phyloP scores from a whole-genome alignment of 2,888 invertebrate genomes.

The Luffia ferchaultella region DNA sequence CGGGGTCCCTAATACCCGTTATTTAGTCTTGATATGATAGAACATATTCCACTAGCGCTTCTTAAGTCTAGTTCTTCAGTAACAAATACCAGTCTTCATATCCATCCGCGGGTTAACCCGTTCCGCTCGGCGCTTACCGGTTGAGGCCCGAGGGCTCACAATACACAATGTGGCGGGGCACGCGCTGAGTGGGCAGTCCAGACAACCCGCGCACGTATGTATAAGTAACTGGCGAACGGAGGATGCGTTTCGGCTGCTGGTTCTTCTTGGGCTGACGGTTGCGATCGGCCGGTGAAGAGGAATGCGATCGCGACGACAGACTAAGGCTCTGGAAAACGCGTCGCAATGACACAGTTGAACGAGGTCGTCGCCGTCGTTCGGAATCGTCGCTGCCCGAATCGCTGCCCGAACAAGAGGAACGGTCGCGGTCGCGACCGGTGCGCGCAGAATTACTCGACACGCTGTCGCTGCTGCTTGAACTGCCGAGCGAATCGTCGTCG shows the following conservation, averaged over 20 bases:
- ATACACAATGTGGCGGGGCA: conserved; percentile 67
- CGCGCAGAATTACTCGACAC: conserved; percentile 46
- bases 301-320: conserved; percentile 67
- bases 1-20: not conserved
- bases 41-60: conserved; percentile 34
- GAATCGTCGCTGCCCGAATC: conserved; percentile 72
- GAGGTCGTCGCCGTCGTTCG: conserved; percentile 49
- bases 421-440: conserved; percentile 31
- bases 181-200: conserved; percentile 82
- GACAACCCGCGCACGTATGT: conserved; percentile 84
- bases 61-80: conserved; percentile 32
- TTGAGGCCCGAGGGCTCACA: conserved; percentile 40
- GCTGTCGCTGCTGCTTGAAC: conserved; percentile 49
- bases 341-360: conserved; percentile 73
- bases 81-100: conserved; percentile 50
- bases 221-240: conserved; percentile 80
- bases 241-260: conserved; percentile 75
- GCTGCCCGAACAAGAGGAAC: conserved; percentile 63
- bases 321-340: conserved; percentile 76
- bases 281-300: conserved; percentile 63
- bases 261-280: conserved; percentile 63
- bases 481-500: conserved; percentile 46
- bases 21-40: conserved; percentile 44
- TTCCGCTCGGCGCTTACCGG: conserved; percentile 30
- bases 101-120: not conserved